phyloP scores from a whole-genome alignment of 2,797 vertebrate genomes.

The Caiman crocodilus region DNA sequence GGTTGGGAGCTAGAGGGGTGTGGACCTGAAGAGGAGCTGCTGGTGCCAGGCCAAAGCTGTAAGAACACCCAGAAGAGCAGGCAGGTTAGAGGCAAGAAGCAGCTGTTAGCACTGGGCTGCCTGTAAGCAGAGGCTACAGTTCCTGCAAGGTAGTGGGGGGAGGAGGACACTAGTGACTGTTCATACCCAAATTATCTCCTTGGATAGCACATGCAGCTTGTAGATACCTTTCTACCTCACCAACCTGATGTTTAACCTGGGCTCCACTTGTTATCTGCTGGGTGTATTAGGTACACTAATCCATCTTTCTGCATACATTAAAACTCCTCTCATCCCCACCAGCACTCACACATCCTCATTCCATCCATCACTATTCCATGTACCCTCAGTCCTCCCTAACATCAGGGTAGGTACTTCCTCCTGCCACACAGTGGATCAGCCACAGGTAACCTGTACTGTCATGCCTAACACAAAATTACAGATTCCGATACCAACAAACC shows the following conservation, averaged over 20 bases:
- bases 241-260: too few species aligned
- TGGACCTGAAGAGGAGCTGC: constrained; percentile 96
- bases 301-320: background rate
- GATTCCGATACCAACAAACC: background rate
- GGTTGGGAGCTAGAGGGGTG: constrained; percentile 92
- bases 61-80: background rate
- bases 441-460: background rate
- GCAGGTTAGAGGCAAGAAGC: background rate
- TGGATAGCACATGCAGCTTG: background rate
- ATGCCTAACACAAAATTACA: background rate
- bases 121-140: too few species aligned
- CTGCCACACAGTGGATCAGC: background rate
- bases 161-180: background rate
- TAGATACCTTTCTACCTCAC: background rate
- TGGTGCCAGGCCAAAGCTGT: constrained; percentile 93
- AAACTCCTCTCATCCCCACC: background rate
- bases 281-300: background rate
- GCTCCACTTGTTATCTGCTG: background rate
- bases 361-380: background rate
- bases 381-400: background rate
- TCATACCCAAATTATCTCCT: background rate
- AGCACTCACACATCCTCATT: background rate
- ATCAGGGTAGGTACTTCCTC: background rate
- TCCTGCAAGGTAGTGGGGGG: background rate
- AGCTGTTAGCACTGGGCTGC: background rate